A percentile compares a stretch with the other conserved stretches of the same genome.
These are phyloP conservation scores for Polypedilum vanderplanki DNA, from an alignment of 1,140 invertebrate genomes.

Conservation along the genomic window DNA sequence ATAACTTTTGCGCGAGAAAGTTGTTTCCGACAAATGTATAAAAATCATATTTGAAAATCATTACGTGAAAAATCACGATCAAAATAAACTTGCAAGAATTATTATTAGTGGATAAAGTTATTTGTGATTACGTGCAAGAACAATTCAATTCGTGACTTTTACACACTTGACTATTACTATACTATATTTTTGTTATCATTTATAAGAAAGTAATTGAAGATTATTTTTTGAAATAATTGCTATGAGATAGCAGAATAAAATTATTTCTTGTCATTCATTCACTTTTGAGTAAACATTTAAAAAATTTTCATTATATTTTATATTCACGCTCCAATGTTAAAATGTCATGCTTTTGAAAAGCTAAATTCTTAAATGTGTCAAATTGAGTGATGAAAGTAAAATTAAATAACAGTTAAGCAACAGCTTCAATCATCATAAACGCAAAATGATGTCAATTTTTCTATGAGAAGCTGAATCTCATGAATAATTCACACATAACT, in stretches of 20 bases:
- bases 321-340: neutral
- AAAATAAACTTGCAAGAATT: no score
- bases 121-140: slow-evolving; percentile 12
- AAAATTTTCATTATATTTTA: no score
- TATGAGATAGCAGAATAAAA: no score
- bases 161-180: no score
- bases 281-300: no score
- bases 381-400: slow-evolving; percentile 13
- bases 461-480: neutral
- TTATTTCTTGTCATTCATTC: no score
- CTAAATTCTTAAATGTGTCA: neutral
- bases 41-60: neutral
- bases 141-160: slow-evolving; percentile 9
- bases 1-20: neutral
- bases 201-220: no score
- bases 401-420: slow-evolving; percentile 14
- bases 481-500: neutral
- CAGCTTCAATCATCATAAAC: neutral
- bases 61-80: no score
- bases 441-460: slow-evolving; percentile 6
- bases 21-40: neutral
- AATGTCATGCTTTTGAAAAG: neutral
- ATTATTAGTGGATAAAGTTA: slow-evolving; percentile 9
- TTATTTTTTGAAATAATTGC: no score
- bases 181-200: no score